phyloP scores from a whole-genome alignment of 1,140 invertebrate genomes.

The Teleopsis dalmanni region DNA sequence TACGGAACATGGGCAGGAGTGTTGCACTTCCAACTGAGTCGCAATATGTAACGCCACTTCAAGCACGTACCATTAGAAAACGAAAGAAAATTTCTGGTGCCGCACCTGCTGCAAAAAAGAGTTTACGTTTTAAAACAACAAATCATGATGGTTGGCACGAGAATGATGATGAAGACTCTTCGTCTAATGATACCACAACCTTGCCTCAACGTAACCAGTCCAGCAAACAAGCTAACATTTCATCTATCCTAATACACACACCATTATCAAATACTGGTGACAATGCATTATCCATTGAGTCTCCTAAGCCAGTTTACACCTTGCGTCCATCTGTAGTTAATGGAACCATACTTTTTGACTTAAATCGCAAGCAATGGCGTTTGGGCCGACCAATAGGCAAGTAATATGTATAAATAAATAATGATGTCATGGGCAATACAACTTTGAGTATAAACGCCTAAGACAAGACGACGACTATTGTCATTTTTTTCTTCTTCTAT shows the following conservation, averaged over 20 bases:
- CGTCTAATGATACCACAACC: slow-evolving; percentile 17
- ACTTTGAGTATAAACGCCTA: not conserved
- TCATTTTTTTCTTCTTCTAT: too few species aligned
- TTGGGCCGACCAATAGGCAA: slow-evolving; percentile 76
- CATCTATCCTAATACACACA: slow-evolving; percentile 19
- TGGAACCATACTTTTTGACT: slow-evolving; percentile 74
- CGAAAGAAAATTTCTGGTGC: slow-evolving; percentile 21
- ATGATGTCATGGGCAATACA: not conserved
- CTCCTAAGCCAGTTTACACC: slow-evolving; percentile 38
- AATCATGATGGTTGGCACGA: slow-evolving; percentile 17
- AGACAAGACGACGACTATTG: too few species aligned
- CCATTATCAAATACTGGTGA: slow-evolving; percentile 22
- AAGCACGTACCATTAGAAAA: slow-evolving; percentile 28
- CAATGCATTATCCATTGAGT: slow-evolving; percentile 30
- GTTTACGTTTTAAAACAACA: slow-evolving; percentile 15
- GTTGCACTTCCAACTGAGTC: slow-evolving; percentile 8
- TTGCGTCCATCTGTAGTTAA: slow-evolving; percentile 37
- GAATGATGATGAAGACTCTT: slow-evolving; percentile 37
- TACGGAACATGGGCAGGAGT: slow-evolving; percentile 14
- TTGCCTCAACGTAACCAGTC: slow-evolving; percentile 3
- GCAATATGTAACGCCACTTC: slow-evolving; percentile 9
- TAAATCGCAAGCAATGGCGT: slow-evolving; percentile 75
- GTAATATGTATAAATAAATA: slow-evolving; percentile 9
- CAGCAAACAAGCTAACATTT: slow-evolving; percentile 14
- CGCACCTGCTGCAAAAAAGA: slow-evolving; percentile 20